Conservation (phyloP, 2,888 invertebrate species). For the Trachelus iudaicus region DNA sequence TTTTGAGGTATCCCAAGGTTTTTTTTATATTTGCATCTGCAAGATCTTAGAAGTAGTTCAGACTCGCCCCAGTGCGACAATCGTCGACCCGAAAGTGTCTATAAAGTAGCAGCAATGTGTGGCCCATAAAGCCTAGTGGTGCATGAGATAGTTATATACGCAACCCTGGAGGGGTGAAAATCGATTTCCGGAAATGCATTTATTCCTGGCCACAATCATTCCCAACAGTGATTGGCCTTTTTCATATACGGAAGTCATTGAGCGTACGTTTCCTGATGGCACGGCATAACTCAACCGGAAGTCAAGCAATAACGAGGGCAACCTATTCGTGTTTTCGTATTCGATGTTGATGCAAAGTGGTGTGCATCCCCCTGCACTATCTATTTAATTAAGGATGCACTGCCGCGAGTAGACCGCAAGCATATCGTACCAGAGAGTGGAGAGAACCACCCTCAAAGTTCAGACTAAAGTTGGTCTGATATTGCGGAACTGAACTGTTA, state of each 20-base stretch:
- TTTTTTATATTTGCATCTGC: background rate
- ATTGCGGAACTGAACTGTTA: background rate
- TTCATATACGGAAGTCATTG: background rate
- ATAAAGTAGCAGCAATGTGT: background rate
- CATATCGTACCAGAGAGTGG: slow-evolving; percentile 3
- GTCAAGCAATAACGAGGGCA: background rate
- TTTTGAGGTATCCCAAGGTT: background rate
- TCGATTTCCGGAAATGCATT: background rate
- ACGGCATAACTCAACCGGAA: background rate
- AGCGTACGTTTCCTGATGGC: background rate
- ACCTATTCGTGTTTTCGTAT: background rate
- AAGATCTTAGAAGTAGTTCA: background rate
- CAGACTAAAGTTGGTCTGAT: background rate
- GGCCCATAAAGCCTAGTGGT: background rate
- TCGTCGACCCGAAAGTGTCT: background rate
- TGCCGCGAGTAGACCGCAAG: slow-evolving; percentile 4
- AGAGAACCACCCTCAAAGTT: background rate
- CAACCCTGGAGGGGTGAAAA: background rate
- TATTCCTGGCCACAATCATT: background rate
- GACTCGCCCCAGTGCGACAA: background rate
- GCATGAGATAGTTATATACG: background rate
- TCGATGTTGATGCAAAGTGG: background rate
- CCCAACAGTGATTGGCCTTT: background rate
- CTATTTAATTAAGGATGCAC: slow-evolving; percentile 26
- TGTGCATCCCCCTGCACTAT: slow-evolving; percentile 9